A percentile compares a stretch with the other conserved stretches of the same genome.
Conservation (phyloP, 2,113 vertebrate species). For the Xiphophorus couchianus region DNA sequence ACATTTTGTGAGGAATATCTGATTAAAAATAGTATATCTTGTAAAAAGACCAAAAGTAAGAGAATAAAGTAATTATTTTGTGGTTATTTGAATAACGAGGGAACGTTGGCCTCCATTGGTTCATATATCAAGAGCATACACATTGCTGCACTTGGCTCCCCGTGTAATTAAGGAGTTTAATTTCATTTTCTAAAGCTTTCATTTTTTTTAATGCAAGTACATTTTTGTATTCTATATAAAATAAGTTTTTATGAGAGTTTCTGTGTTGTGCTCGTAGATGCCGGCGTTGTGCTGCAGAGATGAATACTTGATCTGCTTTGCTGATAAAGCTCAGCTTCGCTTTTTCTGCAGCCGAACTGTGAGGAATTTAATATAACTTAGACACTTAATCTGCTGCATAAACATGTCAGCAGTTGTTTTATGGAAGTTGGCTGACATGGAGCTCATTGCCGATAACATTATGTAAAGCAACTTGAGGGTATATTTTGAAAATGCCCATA, state of each 20-base stretch:
- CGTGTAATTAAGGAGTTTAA: background rate
- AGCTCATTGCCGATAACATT: background rate
- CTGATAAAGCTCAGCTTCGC: background rate
- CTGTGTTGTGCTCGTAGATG: background rate
- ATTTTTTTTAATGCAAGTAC: background rate
- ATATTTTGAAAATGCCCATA: constrained; percentile 2
- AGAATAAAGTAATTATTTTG: background rate
- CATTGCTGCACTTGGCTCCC: background rate
- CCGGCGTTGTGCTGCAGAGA: background rate
- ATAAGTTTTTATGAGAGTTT: background rate
- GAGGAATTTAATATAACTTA: background rate
- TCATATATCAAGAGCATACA: background rate
- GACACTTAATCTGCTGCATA: background rate
- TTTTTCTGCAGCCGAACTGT: background rate
- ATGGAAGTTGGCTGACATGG: background rate
- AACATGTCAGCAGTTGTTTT: background rate
- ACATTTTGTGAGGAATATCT: background rate
- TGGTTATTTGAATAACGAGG: background rate
- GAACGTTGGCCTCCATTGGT: background rate
- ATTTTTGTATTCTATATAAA: background rate
- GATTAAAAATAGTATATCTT: background rate
- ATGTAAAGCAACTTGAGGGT: background rate
- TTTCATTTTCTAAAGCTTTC: background rate
- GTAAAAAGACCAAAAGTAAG: too few species aligned
- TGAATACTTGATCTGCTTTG: too few species aligned